These are phyloP conservation scores for Raja brachyura DNA, from an alignment of 2,113 vertebrate species.

Conservation along the genomic window DNA sequence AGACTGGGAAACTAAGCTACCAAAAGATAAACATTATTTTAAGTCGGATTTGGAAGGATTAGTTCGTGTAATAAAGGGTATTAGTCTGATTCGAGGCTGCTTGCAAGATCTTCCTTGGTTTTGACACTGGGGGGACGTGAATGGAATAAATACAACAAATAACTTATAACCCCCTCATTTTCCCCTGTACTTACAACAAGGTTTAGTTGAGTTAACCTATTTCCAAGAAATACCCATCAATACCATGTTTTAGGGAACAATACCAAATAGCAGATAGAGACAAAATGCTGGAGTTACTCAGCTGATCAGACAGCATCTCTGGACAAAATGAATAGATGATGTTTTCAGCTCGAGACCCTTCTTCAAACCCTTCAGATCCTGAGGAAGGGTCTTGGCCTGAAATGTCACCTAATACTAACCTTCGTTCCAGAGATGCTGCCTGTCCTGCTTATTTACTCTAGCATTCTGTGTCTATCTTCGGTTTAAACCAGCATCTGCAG, in stretches of 20 bases:
- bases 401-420: no score
- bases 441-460: no score
- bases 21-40: constrained; percentile 73
- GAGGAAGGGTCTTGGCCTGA: no score
- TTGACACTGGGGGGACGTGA: constrained; percentile 41
- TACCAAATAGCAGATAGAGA: no score
- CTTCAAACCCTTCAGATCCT: no score
- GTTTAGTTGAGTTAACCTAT: constrained; percentile 38
- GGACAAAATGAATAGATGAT: no score
- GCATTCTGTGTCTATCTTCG: no score
- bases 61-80: constrained; percentile 71
- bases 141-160: constrained; percentile 36
- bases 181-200: constrained; percentile 34
- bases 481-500: no score
- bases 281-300: no score
- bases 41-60: constrained; percentile 72
- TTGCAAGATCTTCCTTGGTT: constrained; percentile 50
- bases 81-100: constrained; percentile 60
- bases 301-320: no score
- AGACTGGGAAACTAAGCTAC: constrained; percentile 60
- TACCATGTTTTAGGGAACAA: not conserved
- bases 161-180: not conserved
- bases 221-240: not conserved
- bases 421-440: no score
- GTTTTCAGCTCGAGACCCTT: no score